These are phyloP conservation scores for Lutraria rhynchaena DNA, from an alignment of 1,140 invertebrate genomes.

Conservation along the genomic window DNA sequence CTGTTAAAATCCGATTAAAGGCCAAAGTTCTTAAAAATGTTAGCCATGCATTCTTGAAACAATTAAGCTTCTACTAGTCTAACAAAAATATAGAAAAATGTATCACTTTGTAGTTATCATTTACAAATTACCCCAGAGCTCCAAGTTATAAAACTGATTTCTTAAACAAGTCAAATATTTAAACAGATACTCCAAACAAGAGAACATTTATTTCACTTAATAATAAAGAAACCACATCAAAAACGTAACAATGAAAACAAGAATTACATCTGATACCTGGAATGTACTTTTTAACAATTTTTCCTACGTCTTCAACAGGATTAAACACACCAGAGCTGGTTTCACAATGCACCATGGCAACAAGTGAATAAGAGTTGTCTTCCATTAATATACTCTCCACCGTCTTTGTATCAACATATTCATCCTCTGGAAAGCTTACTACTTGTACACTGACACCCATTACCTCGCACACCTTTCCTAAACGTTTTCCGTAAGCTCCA, in stretches of 20 bases:
- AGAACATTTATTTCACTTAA: too few relatives aligned
- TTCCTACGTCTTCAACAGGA: slow-evolving; percentile 81
- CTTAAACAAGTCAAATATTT: too few relatives aligned
- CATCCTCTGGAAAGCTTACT: slow-evolving; percentile 81
- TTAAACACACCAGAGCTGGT: slow-evolving; percentile 84
- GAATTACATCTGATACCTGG: slow-evolving; percentile 69
- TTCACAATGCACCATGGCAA: slow-evolving; percentile 83
- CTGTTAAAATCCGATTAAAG: too few relatives aligned
- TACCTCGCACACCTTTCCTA: slow-evolving; percentile 82
- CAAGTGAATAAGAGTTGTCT: slow-evolving; percentile 75
- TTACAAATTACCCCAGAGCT: too few relatives aligned
- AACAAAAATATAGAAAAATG: too few relatives aligned
- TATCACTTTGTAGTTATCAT: too few relatives aligned
- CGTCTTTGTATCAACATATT: slow-evolving; percentile 70
- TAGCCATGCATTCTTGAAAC: too few relatives aligned
- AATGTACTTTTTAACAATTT: slow-evolving; percentile 76
- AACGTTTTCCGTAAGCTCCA: slow-evolving; percentile 83
- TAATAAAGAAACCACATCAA: neutral
- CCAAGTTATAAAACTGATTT: too few relatives aligned
- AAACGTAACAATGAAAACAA: neutral
- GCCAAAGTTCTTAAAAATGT: too few relatives aligned
- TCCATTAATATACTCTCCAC: slow-evolving; percentile 73
- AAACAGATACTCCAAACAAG: too few relatives aligned
- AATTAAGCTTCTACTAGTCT: too few relatives aligned
- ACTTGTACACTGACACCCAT: slow-evolving; percentile 76